phyloP scores from a whole-genome alignment of 2,888 invertebrate genomes.

The Anorthoa munda region DNA sequence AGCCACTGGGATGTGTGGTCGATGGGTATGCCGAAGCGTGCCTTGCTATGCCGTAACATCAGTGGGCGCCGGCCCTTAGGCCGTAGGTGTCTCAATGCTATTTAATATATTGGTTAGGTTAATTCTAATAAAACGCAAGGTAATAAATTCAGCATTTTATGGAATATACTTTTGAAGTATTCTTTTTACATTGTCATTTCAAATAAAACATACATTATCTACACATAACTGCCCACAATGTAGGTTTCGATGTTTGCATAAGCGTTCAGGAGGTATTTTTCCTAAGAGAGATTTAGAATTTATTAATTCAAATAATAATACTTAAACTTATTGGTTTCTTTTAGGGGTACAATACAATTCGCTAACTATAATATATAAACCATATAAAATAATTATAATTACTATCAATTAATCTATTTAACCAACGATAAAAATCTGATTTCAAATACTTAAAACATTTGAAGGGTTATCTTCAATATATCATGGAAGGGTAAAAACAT shows the following conservation, averaged over 20 bases:
- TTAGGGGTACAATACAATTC: conserved; percentile 35
- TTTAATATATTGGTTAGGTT: neutral
- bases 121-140: conserved; percentile 5
- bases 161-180: conserved; percentile 53
- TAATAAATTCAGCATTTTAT: conserved; percentile 39
- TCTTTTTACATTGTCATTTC: conserved; percentile 43
- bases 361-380: conserved; percentile 35
- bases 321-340: conserved; percentile 31
- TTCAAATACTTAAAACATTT: conserved; percentile 30
- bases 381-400: conserved; percentile 50
- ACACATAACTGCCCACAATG: conserved; percentile 26
- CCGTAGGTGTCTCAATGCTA: too few species aligned
- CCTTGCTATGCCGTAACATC: too few species aligned
- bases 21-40: too few species aligned
- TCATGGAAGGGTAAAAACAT: conserved; percentile 43
- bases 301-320: conserved; percentile 14
- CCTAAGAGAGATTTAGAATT: conserved; percentile 13
- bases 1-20: too few species aligned
- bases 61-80: too few species aligned
- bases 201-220: conserved; percentile 37
- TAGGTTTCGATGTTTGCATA: conserved; percentile 50
- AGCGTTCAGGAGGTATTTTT: conserved; percentile 20
- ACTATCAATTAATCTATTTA: conserved; percentile 43
- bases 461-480: conserved; percentile 26
- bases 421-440: conserved; percentile 32